phyloP scores from a whole-genome alignment of 2,113 vertebrate species.

The Fulica atra region DNA sequence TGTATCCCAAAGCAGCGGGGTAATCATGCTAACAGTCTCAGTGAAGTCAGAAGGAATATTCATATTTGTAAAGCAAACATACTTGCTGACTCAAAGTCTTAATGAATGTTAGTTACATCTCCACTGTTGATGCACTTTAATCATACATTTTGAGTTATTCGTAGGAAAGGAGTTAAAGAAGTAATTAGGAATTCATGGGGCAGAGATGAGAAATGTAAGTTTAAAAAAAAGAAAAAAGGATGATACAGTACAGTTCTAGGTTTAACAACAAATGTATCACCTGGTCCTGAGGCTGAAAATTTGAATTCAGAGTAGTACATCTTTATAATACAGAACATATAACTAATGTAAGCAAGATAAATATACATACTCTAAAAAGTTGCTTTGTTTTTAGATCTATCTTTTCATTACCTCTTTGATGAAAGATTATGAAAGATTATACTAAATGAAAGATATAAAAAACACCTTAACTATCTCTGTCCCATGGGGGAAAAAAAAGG shows the following conservation, averaged over 20 bases:
- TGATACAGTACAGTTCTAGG: not conserved
- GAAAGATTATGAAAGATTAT: not conserved
- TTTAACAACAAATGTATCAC: not conserved
- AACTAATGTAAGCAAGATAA: not conserved
- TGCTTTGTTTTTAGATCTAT: not conserved
- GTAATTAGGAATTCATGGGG: not conserved
- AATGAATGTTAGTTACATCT: not conserved
- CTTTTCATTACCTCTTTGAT: not conserved
- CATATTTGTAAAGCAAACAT: not conserved
- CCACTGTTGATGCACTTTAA: not conserved
- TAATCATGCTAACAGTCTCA: not conserved
- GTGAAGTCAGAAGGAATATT: not conserved
- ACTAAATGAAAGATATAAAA: not conserved
- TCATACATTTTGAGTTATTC: not conserved
- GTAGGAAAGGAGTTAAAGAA: not conserved
- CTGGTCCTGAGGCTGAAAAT: not conserved
- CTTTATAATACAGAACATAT: not conserved
- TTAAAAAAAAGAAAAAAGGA: not conserved
- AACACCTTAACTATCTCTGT: not conserved
- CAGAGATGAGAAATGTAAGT: not conserved
- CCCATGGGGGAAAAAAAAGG: too few relatives aligned
- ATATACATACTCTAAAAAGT: not conserved
- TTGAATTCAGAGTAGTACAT: not conserved
- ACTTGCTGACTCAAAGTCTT: not conserved
- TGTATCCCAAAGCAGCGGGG: not conserved